Base-by-base conservation (phyloP, 2,888 invertebrate species). In the Melieria omissa region DNA sequence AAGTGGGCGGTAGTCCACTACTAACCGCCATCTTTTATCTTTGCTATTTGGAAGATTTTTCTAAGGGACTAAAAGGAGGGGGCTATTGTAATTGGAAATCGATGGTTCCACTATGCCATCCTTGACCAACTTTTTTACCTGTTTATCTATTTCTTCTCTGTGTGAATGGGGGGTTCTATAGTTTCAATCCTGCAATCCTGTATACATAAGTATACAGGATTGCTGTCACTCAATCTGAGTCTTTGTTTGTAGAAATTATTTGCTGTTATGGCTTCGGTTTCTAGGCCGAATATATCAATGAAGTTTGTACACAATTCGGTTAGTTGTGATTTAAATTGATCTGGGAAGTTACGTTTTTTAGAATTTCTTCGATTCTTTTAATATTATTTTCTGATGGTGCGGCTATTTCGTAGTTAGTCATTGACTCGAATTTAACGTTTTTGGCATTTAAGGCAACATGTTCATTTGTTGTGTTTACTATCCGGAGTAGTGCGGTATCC, bases 131-230 rank as follows among this genome's bases (percentile, higher is more conserved):
- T 73, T 73, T 5, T 73, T 64, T 14, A 73, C 66, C 12, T 70
- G 70, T 62, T 47, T 72, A 44, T 64, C 70, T 47, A 74, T 67
- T 57, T 73, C 71, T 12, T 67, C 55, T 65, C 71, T 68, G 69
- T 74, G 72, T 44, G 65, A 65, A 55, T 71, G 68, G 4, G 68
- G 67, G 16, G 42, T 68, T 65, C 65, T 54, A 54, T 65, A 54
- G 16, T 54, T 65, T 71, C n/a, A n/a, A n/a, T n/a, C n/a, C n/a
- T n/a, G n/a, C n/a, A n/a, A n/a, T n/a, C n/a, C n/a, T n/a, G n/a
- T 73, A 71, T 54, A 73, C 73, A 71, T 54, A 73, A 71, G 14
- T 74, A 73, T 16, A 65, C 62, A 42, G 72, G 65, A 9, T 66
- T 52, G 4, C 64, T 47, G 10, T 71, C 65, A 55, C 49, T 62